Evolutionary conservation across 2,797 vertebrate species (phyloP), one percentile per base, ranked within the genome.

Genomic region (Furcifer pardalis): DNA sequence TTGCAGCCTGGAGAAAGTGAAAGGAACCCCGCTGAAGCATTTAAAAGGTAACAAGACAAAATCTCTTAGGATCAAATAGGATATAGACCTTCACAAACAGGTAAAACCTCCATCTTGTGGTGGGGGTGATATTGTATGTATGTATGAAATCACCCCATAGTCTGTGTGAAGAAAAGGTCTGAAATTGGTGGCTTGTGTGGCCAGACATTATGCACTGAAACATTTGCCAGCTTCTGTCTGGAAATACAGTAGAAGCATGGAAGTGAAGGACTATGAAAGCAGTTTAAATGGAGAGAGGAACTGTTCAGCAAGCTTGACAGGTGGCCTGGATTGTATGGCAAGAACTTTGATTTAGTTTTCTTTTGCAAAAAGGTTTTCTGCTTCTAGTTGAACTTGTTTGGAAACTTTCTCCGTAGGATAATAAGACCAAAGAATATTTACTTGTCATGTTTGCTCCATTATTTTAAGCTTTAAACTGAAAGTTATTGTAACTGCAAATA

Each of bases 1-100:
- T 90, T 99, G 91, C 97, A 97, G 84, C 97, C 97, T 0, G 98
- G 98, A 10, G 98, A 99, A 87, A 99, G 98, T 30, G 99, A 99
- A 95, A 97, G 98, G 94, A 98, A 98, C 94, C 98, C 98, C 40
- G 96, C 97, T 0, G 98, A 99, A 96, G 97, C 98, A 0, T 99
- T 99, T 95, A 99, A 99, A 95, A 98, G 98, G 99, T 99, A 96
- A 79, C 44, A 94, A 89, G 83, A 83, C 79, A 19, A 15, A 86
- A 62, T 66, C 77, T 89, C 84, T 73, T 71, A n/a, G n/a, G 83
- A 79, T 66, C 77, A 79, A 63, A 87, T 76, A 88, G 81, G 62
- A 52, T 83, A 25, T 0, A 2, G 10, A 23, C 23, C 73, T 76
- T 66, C 76, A 65, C 19, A 91, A 72, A 46, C 2, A 2, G 77